Base-by-base conservation (phyloP, 2,888 invertebrate species). In the Hartigia nigra region DNA sequence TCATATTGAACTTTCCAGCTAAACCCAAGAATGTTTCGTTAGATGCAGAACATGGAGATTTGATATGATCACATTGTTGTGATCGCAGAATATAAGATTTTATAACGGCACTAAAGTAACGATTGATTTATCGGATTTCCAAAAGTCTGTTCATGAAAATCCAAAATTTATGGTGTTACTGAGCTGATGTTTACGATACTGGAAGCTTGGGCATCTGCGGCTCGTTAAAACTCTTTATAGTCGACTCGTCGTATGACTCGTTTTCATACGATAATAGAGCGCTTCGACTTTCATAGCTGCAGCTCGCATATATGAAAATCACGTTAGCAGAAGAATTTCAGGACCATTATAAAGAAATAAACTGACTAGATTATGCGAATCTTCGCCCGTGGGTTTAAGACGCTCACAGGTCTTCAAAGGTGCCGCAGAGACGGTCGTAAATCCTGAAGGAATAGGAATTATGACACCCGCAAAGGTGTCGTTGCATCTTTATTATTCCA, bases 371-470 rank as follows among this genome's bases (percentile, higher is more conserved):
- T 55, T 55, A 55, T 55, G 39, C 39, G 39, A 55, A 55, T 55
- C 39, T 55, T 1, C 39, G 39, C 39, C 39, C 39, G 39, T 55
- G 39, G 39, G 39, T 23, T 55, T 55, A 55, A 55, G 39, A 0
- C 23, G 23, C 39, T 55, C 23, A 23, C 39, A 55, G 39, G 39
- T 55, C 39, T 55, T 55, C 39, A 55, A 55, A 55, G 39, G 23
- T 5, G 23, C 39, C 39, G 39, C 39, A 55, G 39, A 55, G 23
- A 55, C 39, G 23, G 32, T 77, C 72, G 12, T 12, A 34, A 31
- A 77, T 77, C 31, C 34, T 74, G 31, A 32, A n/a, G 74, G 70
- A 77, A 77, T 72, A 72, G 74, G 31, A 55, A 39, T 55, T 31
- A 34, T 32, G 39, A 39, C 70, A 34, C 34, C 23, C 69, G 32